Conservation (phyloP, 1,140 invertebrate genomes). For the Solenopsis fugax region DNA sequence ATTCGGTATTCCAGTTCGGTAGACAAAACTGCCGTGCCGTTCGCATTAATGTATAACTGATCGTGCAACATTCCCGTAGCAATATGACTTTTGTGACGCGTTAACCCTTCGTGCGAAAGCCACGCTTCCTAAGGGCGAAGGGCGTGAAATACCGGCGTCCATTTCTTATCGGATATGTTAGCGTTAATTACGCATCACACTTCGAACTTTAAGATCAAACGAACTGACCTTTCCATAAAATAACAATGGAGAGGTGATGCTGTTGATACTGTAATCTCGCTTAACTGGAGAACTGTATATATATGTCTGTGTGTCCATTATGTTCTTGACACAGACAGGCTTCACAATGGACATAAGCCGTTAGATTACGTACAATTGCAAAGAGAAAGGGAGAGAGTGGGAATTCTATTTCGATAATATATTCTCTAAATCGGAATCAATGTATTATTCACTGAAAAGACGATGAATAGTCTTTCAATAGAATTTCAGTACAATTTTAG, state of each 20-base stretch:
- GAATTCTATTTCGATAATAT: not conserved
- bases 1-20: constrained; percentile 25
- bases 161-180: not conserved
- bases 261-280: not conserved
- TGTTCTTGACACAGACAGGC: not conserved
- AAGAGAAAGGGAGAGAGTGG: not conserved
- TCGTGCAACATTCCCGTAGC: not conserved
- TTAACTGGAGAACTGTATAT: no score
- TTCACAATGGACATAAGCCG: not conserved
- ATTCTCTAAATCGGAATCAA: no score
- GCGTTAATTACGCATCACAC: not conserved
- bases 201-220: constrained; percentile 10
- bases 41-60: constrained; percentile 23
- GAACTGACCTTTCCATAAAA: constrained; percentile 21
- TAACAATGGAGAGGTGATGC: not conserved
- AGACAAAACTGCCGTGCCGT: constrained; percentile 29
- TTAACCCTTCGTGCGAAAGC: not conserved
- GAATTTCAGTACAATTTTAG: no score
- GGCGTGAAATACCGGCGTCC: not conserved
- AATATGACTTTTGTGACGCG: not conserved
- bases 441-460: no score
- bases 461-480: no score
- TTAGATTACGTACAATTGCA: not conserved
- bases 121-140: constrained; percentile 1
- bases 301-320: not conserved